Conservation (phyloP, 1,140 invertebrate species). For the Saxidomus purpurata region DNA sequence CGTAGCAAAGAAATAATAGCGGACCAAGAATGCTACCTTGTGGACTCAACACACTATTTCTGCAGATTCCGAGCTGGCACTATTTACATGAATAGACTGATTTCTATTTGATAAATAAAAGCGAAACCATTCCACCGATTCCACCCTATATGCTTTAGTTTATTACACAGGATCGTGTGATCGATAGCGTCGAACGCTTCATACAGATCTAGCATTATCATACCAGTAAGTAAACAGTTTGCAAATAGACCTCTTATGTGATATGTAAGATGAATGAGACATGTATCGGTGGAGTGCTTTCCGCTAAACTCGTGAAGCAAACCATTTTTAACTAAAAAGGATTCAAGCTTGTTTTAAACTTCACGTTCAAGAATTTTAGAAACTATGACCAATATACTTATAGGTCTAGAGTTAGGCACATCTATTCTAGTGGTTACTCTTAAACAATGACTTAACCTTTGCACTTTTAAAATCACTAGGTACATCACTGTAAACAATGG, state of each 20-base stretch:
- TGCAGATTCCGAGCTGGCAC: too few relatives aligned
- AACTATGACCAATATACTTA: too few relatives aligned
- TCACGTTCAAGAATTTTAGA: too few relatives aligned
- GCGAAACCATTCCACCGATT: not conserved
- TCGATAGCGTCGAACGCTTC: conserved; percentile 12
- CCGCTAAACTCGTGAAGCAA: not conserved
- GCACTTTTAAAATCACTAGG: too few relatives aligned
- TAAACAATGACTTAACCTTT: too few relatives aligned
- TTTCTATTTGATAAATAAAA: too few relatives aligned
- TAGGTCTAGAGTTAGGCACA: too few relatives aligned
- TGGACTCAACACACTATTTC: not conserved
- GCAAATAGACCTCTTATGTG: not conserved
- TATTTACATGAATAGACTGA: not conserved
- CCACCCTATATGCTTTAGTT: not conserved
- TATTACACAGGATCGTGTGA: not conserved
- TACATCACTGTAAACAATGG: too few relatives aligned
- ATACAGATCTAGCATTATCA: conserved; percentile 35
- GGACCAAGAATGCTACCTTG: not conserved
- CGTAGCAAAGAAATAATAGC: conserved; percentile 10
- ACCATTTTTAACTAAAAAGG: not conserved
- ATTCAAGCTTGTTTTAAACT: not conserved
- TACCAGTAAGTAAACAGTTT: not conserved
- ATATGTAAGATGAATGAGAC: conserved; percentile 3
- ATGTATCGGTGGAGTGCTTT: not conserved
- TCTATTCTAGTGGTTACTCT: too few relatives aligned